These are phyloP conservation scores for Callimorpha dominula DNA, from an alignment of 2,888 invertebrate genomes.

Conservation along the genomic window DNA sequence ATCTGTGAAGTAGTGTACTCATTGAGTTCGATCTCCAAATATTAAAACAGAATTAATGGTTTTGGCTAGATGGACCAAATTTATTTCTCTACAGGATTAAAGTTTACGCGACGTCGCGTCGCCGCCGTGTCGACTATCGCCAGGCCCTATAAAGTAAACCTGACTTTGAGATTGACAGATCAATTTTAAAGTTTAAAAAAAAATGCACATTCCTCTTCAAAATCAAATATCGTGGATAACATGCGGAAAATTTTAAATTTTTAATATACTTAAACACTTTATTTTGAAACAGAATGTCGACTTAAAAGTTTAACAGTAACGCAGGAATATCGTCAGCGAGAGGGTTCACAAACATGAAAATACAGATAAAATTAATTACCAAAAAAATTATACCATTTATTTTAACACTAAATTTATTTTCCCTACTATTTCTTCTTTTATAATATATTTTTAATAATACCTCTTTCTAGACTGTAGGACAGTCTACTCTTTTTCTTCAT, in stretches of 20 bases:
- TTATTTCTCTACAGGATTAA: background rate
- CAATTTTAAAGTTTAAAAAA: no score
- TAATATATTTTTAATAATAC: background rate
- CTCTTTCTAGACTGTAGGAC: no score
- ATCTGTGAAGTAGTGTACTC: conserved; percentile 18
- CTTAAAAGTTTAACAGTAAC: background rate
- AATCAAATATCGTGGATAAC: no score
- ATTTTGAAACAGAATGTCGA: background rate
- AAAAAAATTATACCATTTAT: background rate
- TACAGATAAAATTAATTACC: background rate
- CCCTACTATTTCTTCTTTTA: background rate
- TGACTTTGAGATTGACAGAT: background rate
- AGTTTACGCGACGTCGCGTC: background rate
- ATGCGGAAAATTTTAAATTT: no score
- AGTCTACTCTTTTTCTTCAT: background rate
- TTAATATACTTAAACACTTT: no score
- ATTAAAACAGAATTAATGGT: background rate
- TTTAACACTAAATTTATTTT: no score
- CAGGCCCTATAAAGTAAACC: background rate
- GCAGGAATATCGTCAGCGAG: background rate
- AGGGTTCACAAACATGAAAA: background rate
- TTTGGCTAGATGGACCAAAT: background rate
- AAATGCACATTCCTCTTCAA: no score
- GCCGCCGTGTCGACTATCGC: background rate
- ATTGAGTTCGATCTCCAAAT: conserved; percentile 1